These are phyloP conservation scores for Lepidurus apus DNA, from an alignment of 1,140 invertebrate species.

Conservation along the genomic window DNA sequence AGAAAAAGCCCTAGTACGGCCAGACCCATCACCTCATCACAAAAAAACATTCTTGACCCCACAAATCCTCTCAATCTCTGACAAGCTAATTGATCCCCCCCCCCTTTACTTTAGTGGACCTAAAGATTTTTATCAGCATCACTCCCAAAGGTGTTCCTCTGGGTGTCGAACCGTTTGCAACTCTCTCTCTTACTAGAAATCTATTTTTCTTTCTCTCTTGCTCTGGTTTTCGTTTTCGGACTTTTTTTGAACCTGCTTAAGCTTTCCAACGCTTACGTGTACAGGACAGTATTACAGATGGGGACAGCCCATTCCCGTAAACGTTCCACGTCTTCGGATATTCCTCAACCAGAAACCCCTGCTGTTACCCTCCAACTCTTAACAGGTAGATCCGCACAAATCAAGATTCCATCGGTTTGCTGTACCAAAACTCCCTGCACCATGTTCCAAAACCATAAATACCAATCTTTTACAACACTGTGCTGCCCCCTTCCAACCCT, in stretches of 20 bases:
- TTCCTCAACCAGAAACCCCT: neutral
- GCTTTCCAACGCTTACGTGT: neutral
- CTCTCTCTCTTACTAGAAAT: neutral
- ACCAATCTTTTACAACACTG: conserved; percentile 19
- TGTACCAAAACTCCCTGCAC: neutral
- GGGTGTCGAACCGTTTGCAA: conserved; percentile 2
- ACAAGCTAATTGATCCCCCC: conserved; percentile 17
- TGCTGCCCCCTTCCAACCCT: neutral
- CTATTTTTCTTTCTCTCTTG: neutral
- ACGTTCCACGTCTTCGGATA: neutral
- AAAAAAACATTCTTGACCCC: neutral
- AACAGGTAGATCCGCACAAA: conserved; percentile 7
- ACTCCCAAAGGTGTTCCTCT: conserved; percentile 17
- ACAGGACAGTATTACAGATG: neutral
- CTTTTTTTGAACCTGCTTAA: neutral
- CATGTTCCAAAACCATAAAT: neutral
- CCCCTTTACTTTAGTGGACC: neutral
- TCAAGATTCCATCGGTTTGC: conserved; percentile 14
- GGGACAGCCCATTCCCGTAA: neutral
- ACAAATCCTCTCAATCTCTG: neutral
- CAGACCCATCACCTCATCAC: conserved; percentile 9
- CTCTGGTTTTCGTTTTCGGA: neutral
- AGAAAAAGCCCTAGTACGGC: neutral
- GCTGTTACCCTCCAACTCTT: neutral
- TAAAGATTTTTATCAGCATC: conserved; percentile 7